Conservation (phyloP, 2,797 vertebrate species). For the Apodemus agrarius region DNA sequence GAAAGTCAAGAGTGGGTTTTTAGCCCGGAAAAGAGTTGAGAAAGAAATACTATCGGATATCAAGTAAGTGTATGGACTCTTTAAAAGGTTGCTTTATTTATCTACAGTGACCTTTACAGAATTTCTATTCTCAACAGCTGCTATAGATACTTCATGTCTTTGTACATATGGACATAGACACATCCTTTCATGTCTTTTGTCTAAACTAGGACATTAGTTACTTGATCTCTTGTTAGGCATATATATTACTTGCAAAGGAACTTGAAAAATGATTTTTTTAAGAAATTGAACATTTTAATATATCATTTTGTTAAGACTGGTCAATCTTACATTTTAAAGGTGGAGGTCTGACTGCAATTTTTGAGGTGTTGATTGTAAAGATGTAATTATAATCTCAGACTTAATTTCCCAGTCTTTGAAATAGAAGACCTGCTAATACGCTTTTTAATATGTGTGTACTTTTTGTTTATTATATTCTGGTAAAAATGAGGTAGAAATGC, state of each 20-base stretch:
- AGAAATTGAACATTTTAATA: constrained; percentile 1
- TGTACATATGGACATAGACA: neutral
- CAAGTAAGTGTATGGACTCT: constrained; percentile 83
- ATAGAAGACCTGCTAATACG: neutral
- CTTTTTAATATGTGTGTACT: neutral
- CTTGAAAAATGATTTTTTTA: neutral
- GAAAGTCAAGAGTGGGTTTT: constrained; percentile 82
- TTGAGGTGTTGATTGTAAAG: neutral
- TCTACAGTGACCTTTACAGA: neutral
- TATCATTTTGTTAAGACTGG: neutral
- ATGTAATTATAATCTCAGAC: neutral
- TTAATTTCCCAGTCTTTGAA: neutral
- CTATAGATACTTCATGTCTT: neutral
- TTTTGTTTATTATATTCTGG: constrained; percentile 1
- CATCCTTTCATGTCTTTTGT: constrained; percentile 30
- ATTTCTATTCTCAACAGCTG: neutral
- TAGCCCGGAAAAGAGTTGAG: constrained; percentile 69
- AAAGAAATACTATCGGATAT: constrained; percentile 86
- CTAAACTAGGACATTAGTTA: neutral
- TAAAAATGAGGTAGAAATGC: constrained; percentile 12
- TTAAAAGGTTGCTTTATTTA: neutral
- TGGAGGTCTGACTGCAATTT: neutral
- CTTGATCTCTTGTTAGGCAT: neutral
- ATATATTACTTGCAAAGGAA: neutral
- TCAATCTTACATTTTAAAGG: neutral